Evolutionary conservation across 2,113 vertebrate genomes (phyloP).

Genomic region (Seriola aureovittata): DNA sequence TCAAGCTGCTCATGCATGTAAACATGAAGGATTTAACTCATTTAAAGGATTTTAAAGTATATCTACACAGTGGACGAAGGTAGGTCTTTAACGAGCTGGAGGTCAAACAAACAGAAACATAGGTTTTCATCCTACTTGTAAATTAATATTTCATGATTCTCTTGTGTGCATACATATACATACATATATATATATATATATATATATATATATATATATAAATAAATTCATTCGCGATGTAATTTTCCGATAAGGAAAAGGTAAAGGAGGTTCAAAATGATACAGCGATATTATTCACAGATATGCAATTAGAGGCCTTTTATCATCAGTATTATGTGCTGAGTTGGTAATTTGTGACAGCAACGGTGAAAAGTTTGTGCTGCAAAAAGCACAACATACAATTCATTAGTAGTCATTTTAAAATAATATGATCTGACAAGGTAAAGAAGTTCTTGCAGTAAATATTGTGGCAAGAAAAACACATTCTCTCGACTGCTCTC

Average conservation of each 20-base stretch:
- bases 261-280: not conserved
- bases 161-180: not conserved
- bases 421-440: constrained; percentile 10
- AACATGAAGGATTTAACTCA: constrained; percentile 12
- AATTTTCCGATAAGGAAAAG: not conserved
- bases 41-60: constrained; percentile 24
- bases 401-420: not conserved
- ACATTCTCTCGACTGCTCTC: not conserved
- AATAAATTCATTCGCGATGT: too few species aligned
- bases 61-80: not conserved
- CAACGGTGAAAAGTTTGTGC: not conserved
- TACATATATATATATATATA: too few species aligned
- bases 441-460: not conserved
- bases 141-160: not conserved
- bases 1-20: constrained; percentile 5
- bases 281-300: constrained; percentile 2
- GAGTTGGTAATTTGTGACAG: not conserved
- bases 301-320: not conserved
- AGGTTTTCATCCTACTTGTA: not conserved
- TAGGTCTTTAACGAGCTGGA: constrained; percentile 38
- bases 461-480: constrained; percentile 22
- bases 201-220: too few species aligned
- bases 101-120: constrained; percentile 23
- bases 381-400: not conserved
- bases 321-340: not conserved